Percentiles rank a stretch among this genome's conserved stretches.
Evolutionary conservation across 2,113 vertebrate species (phyloP).

Genomic region (Silurus meridionalis): DNA sequence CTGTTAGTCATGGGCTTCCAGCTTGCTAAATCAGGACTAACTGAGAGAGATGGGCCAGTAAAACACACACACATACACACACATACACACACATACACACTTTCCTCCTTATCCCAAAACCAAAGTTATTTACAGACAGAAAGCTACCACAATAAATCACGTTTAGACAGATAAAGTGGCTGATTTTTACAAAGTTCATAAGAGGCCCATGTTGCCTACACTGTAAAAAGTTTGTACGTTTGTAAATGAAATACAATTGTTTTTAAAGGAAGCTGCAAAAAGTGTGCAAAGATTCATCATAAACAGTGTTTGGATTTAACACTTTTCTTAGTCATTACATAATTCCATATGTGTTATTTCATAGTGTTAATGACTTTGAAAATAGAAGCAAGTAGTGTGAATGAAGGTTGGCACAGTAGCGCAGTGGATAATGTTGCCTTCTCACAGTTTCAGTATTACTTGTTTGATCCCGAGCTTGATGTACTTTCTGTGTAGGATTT

Average conservation of each 20-base stretch:
- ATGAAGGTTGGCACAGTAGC: not conserved
- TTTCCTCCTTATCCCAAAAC: constrained; percentile 21
- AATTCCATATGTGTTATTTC: not conserved
- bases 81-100: constrained; percentile 39
- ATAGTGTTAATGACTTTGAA: not conserved
- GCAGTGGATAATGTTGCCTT: not conserved
- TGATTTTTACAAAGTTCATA: not conserved
- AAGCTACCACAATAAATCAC: not conserved
- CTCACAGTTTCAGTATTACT: not conserved
- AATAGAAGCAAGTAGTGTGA: not conserved
- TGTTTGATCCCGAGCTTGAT: not conserved
- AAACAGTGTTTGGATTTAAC: not conserved
- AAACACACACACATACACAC: constrained; percentile 12
- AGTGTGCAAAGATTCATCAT: not conserved
- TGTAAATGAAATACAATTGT: not conserved
- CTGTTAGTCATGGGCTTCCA: constrained; percentile 54
- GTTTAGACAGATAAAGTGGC: not conserved
- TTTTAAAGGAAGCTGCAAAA: not conserved
- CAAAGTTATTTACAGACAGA: constrained; percentile 10
- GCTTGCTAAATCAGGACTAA: constrained; percentile 47
- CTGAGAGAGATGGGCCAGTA: constrained; percentile 41
- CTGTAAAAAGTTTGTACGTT: not conserved
- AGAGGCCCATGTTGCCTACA: not conserved
- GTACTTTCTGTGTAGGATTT: not conserved
- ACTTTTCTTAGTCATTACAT: not conserved